Conservation (phyloP, 2,113 vertebrate genomes). For the Sceloporus tristichus region DNA sequence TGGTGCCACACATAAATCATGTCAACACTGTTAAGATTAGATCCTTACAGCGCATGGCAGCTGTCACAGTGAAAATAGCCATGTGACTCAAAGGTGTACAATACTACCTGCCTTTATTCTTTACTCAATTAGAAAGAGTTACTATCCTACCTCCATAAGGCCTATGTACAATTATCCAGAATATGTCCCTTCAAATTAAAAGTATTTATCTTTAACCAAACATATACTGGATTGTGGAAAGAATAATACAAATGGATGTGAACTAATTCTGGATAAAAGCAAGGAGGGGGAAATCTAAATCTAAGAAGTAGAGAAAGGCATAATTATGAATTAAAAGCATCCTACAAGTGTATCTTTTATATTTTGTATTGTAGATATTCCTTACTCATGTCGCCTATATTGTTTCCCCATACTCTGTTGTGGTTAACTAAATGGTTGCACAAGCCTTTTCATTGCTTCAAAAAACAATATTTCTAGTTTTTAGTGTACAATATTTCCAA, state of each 20-base stretch:
- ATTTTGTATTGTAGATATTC: not conserved
- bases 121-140: not conserved
- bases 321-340: not conserved
- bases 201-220: not conserved
- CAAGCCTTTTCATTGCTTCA: not conserved
- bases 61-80: not conserved
- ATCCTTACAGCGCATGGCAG: not conserved
- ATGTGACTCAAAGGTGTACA: not conserved
- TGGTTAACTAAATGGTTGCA: not conserved
- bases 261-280: not conserved
- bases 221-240: not conserved
- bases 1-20: not conserved
- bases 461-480: not conserved
- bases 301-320: not conserved
- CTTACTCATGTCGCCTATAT: not conserved
- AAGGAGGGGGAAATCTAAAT: not conserved
- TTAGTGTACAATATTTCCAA: slow-evolving; percentile 22
- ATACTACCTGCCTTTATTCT: slow-evolving; percentile 11
- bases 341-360: not conserved
- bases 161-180: not conserved
- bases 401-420: not conserved
- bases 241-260: not conserved
- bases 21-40: not conserved
- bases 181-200: not conserved
- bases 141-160: not conserved